Evolutionary conservation across 2,113 vertebrate species (phyloP), one percentile per base, ranked within the genome.

Genomic region (Dipodomys ordii): DNA sequence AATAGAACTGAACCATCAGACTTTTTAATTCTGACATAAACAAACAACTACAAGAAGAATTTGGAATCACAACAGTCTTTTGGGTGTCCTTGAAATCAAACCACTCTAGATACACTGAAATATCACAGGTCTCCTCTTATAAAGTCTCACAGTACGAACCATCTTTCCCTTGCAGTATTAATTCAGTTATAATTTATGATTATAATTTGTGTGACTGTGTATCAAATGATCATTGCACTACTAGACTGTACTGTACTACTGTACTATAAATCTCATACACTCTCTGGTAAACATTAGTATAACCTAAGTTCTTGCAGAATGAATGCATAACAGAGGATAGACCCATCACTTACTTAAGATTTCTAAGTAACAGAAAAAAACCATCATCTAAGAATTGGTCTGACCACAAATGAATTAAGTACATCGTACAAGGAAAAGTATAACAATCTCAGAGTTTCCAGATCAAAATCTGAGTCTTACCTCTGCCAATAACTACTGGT

Each of bases 1-100:
- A 83, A 73, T 44, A 69, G 65, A 96, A 64, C 49, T 78, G 79
- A 35, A 32, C 64, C 9, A 81, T 82, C 35, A 73, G 44, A 68
- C 83, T 39, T 92, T 95, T 18, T 92, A 88, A 83, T 85, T 25
- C 65, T 92, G n/a, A 83, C 44, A 64, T 28, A 83, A 93, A 95
- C 78, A 35, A 84, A 60, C 53, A 83, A 57, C 39, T 64, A 27
- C 18, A 90, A 74, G 49, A 91, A 94, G 73, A 90, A 79, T 91
- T 78, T 44, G 82, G 74, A 92, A 16, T 25, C 76, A 80, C 23
- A 90, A 74, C 13, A 64, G 27, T 71, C 53, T 87, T 91, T 32
- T 73, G 80, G 23, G 69, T 84, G 64, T 94, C 78, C 74, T 69
- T 88, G 28, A 90, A 95, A 90, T 92, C 78, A 95, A 87, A 74